These are phyloP conservation scores for Meandrina meandrites DNA, from an alignment of 92 coral and sea anemone species.

Conservation along the genomic window DNA sequence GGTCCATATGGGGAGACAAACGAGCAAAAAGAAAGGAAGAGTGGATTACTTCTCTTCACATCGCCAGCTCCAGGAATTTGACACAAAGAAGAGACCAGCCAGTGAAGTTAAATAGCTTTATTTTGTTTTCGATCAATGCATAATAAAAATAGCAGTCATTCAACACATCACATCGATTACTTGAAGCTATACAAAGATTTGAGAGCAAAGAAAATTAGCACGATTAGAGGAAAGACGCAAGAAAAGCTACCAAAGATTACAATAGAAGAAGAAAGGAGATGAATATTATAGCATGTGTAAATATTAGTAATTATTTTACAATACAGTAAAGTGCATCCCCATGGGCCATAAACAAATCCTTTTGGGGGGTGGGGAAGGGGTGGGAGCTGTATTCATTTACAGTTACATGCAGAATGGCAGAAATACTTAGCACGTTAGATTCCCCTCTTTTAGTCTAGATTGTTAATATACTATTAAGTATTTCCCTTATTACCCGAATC, in stretches of 20 bases:
- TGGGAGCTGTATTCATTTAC: neutral
- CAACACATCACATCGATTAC: neutral
- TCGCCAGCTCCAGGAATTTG: neutral
- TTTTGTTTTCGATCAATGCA: constrained; percentile 24
- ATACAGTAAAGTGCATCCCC: neutral
- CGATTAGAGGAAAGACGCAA: neutral
- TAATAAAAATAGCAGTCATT: constrained; percentile 46
- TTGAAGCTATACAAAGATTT: constrained; percentile 13
- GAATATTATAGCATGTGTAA: neutral
- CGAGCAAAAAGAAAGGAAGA: too few species aligned
- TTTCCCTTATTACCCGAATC: too few species aligned
- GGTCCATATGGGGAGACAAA: too few species aligned
- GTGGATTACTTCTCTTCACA: neutral
- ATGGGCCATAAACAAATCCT: too few species aligned
- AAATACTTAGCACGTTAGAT: neutral
- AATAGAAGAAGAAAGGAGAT: neutral
- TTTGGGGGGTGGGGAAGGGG: too few species aligned
- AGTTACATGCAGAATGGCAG: neutral
- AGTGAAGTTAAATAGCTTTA: constrained; percentile 22
- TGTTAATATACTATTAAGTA: too few species aligned
- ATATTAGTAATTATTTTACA: neutral
- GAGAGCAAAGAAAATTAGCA: neutral
- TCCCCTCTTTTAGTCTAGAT: neutral
- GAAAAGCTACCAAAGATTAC: neutral
- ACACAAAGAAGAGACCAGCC: neutral